These are phyloP conservation scores for Electrophaes corylata DNA, from an alignment of 2,888 invertebrate genomes.

Conservation along the genomic window DNA sequence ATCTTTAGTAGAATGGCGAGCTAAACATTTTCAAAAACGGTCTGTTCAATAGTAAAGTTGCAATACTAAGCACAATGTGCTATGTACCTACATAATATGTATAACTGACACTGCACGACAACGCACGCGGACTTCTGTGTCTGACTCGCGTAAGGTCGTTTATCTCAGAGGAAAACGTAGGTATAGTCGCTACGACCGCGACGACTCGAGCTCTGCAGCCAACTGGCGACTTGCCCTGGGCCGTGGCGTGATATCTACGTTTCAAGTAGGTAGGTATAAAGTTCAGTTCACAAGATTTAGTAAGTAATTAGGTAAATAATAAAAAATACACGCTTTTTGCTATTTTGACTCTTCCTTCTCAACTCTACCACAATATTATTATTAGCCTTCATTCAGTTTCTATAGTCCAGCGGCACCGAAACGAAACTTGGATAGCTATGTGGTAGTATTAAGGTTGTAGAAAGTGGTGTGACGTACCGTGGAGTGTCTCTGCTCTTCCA, in stretches of 20 bases:
- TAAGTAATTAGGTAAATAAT: constrained; percentile 35
- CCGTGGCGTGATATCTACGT: constrained; percentile 58
- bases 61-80: background rate
- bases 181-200: constrained; percentile 52
- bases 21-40: constrained; percentile 1
- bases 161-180: constrained; percentile 52
- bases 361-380: background rate
- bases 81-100: background rate
- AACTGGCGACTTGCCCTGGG: constrained; percentile 80
- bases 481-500: constrained; percentile 50
- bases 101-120: constrained; percentile 20
- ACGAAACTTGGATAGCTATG: constrained; percentile 15
- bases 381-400: background rate
- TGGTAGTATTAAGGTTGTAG: constrained; percentile 32
- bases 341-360: constrained; percentile 13
- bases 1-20: background rate
- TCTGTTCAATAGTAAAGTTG: constrained; percentile 1
- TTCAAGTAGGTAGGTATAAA: constrained; percentile 62
- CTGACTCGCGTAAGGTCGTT: constrained; percentile 62
- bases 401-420: constrained; percentile 16
- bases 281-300: constrained; percentile 65
- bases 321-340: constrained; percentile 42
- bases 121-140: constrained; percentile 43
- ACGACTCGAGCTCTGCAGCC: constrained; percentile 68
- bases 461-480: constrained; percentile 56